These are phyloP conservation scores for Harpalus rufipes DNA, from an alignment of 2,888 invertebrate species.

Conservation along the genomic window DNA sequence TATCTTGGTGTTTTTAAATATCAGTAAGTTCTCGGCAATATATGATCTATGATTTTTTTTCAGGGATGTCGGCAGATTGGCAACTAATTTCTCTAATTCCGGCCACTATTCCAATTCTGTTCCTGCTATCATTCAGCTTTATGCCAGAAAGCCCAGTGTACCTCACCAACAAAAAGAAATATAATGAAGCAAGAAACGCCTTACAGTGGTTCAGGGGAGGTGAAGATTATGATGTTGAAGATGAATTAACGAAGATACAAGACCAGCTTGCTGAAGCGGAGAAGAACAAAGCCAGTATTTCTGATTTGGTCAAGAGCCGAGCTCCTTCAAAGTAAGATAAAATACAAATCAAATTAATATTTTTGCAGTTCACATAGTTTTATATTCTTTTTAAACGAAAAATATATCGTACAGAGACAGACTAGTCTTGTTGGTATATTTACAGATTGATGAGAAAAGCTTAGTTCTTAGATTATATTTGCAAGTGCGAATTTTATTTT, in stretches of 20 bases:
- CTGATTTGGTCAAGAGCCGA: constrained; percentile 76
- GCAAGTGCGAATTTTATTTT: too few species aligned
- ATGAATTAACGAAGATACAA: constrained; percentile 79
- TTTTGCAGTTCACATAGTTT: too few species aligned
- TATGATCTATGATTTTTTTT: constrained; percentile 6
- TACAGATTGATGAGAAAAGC: too few species aligned
- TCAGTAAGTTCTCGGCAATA: too few species aligned
- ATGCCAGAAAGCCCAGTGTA: constrained; percentile 87
- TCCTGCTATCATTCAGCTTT: constrained; percentile 78
- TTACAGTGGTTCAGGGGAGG: constrained; percentile 82
- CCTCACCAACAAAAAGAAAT: constrained; percentile 79
- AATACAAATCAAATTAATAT: not conserved
- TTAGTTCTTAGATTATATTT: too few species aligned
- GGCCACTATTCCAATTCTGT: constrained; percentile 75
- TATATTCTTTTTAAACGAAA: too few species aligned
- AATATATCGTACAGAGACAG: too few species aligned
- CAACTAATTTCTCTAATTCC: constrained; percentile 76
- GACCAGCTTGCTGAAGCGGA: constrained; percentile 78
- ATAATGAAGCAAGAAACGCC: constrained; percentile 81
- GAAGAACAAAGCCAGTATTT: constrained; percentile 77
- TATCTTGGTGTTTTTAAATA: too few species aligned
- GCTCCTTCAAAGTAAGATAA: constrained; percentile 42
- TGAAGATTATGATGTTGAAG: constrained; percentile 79
- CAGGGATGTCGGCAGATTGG: constrained; percentile 76
- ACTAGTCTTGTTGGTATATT: too few species aligned